Conservation (phyloP, 2,113 vertebrate genomes). For the Macquaria australasica region DNA sequence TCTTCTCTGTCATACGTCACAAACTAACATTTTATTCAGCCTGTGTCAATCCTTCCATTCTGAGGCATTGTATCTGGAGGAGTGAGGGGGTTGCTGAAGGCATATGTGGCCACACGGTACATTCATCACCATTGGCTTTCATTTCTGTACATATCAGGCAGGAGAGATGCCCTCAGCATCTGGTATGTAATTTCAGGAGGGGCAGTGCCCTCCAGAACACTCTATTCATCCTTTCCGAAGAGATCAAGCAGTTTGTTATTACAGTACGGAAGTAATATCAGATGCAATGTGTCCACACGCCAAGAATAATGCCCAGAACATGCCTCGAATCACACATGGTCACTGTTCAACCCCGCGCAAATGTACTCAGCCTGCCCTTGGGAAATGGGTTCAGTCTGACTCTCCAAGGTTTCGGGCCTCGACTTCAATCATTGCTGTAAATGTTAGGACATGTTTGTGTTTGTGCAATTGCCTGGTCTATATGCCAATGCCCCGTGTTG, state of each 20-base stretch:
- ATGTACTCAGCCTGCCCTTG: constrained; percentile 43
- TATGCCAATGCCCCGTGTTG: constrained; percentile 59
- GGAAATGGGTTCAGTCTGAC: constrained; percentile 53
- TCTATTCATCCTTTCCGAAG: constrained; percentile 66
- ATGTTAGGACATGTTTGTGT: constrained; percentile 81
- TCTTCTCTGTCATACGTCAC: neutral
- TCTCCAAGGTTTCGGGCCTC: constrained; percentile 41
- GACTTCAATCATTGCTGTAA: constrained; percentile 68
- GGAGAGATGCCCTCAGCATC: constrained; percentile 71
- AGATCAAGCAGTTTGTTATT: constrained; percentile 81
- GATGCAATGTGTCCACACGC: constrained; percentile 67
- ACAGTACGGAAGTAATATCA: constrained; percentile 80
- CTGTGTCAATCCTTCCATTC: neutral
- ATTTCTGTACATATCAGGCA: constrained; percentile 64
- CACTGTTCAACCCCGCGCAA: constrained; percentile 32
- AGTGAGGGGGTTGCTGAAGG: neutral
- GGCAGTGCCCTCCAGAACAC: constrained; percentile 63
- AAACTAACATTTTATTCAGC: neutral
- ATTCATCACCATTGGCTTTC: constrained; percentile 61
- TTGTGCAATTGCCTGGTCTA: constrained; percentile 67
- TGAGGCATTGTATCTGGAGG: neutral
- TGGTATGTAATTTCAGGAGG: constrained; percentile 80
- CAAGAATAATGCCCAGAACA: constrained; percentile 75
- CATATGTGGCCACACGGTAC: constrained; percentile 23
- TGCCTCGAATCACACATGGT: constrained; percentile 62